Conservation (phyloP, 2,888 invertebrate genomes). For the Idaea straminata region DNA sequence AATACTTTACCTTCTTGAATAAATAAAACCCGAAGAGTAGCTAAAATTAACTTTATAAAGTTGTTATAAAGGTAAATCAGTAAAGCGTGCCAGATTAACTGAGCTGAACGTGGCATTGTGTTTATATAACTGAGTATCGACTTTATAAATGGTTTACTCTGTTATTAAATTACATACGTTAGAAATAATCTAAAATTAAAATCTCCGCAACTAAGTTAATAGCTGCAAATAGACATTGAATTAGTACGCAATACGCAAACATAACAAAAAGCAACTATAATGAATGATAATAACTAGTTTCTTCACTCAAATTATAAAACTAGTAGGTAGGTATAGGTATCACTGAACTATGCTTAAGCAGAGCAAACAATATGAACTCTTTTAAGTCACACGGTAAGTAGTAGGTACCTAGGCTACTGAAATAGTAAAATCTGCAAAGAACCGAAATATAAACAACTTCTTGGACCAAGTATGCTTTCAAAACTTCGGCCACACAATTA, state of each 20-base stretch:
- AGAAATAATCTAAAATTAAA: neutral
- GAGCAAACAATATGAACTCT: no score
- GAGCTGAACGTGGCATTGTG: slow-evolving; percentile 32
- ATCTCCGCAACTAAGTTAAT: neutral
- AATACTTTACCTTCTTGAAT: slow-evolving; percentile 26
- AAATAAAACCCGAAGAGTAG: slow-evolving; percentile 27
- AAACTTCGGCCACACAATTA: no score
- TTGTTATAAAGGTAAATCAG: slow-evolving; percentile 30
- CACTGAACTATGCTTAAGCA: neutral
- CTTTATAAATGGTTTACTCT: neutral
- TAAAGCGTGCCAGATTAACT: slow-evolving; percentile 40
- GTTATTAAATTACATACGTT: neutral
- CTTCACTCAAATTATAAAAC: neutral
- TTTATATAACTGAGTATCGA: slow-evolving; percentile 22
- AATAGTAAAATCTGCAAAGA: no score
- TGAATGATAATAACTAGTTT: neutral
- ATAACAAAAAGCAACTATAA: neutral
- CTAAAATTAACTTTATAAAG: slow-evolving; percentile 33
- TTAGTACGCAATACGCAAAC: neutral
- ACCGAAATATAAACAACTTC: no score
- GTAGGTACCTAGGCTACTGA: no score
- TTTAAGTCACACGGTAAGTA: no score
- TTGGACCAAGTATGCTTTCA: no score
- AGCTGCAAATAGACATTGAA: neutral
- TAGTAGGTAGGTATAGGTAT: neutral